These are phyloP conservation scores for Bombus sibiricus DNA, from an alignment of 1,140 invertebrate genomes.

Conservation along the genomic window DNA sequence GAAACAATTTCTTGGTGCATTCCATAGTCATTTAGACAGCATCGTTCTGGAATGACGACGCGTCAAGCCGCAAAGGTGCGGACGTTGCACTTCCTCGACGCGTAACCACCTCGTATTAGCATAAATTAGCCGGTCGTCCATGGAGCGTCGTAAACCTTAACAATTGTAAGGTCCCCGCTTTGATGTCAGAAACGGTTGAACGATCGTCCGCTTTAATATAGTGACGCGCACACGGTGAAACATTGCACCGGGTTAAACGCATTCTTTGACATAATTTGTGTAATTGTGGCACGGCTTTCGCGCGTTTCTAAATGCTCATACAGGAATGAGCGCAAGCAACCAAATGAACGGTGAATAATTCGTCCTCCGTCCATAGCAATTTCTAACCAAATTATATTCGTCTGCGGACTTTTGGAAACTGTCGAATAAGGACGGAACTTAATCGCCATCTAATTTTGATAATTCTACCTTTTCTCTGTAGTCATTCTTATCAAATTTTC, in stretches of 20 bases:
- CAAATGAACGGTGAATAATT: conserved; percentile 16
- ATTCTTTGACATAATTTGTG: conserved; percentile 35
- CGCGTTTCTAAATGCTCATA: not conserved
- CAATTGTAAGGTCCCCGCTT: conserved; percentile 51
- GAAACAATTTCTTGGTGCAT: not conserved
- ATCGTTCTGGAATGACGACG: not conserved
- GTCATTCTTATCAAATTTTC: not conserved
- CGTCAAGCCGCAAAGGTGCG: conserved; percentile 11
- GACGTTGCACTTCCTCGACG: conserved; percentile 72
- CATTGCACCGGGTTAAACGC: conserved; percentile 29
- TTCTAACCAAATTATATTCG: not conserved
- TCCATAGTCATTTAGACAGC: not conserved
- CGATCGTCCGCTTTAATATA: conserved; percentile 30
- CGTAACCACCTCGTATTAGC: conserved; percentile 70
- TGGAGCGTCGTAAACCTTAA: conserved; percentile 54
- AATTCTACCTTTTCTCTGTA: not conserved
- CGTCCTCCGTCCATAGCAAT: not conserved
- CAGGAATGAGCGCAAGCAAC: too few relatives aligned
- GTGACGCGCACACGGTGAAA: not conserved
- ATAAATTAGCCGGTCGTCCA: conserved; percentile 69
- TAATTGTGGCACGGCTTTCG: conserved; percentile 16
- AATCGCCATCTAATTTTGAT: not conserved
- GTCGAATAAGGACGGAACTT: not conserved
- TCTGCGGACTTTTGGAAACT: not conserved
- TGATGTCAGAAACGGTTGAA: conserved; percentile 30